Percentiles rank a stretch among this genome's conserved stretches.
phyloP scores from a whole-genome alignment of 2,797 vertebrate genomes.

The Semaprochilodus insignis region DNA sequence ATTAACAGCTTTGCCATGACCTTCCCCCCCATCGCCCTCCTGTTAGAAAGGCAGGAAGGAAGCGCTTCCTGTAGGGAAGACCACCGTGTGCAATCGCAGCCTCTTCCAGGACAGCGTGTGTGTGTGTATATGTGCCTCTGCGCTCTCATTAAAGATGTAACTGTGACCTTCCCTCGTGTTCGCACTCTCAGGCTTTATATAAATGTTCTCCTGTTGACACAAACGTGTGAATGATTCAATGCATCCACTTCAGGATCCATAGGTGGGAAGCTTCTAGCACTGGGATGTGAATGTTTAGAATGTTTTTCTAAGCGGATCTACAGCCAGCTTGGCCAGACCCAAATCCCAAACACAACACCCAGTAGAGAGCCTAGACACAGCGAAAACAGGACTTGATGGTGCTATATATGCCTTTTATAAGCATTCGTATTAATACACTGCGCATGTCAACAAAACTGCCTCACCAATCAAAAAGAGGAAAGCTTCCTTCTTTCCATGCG shows the following conservation, averaged over 20 bases:
- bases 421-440: too few species aligned
- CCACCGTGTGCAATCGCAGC: conserved; percentile 20
- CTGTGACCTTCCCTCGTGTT: conserved; percentile 56
- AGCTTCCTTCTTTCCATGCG: too few species aligned
- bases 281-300: neutral
- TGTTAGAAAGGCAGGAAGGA: conserved; percentile 7
- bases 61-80: conserved; percentile 30
- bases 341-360: neutral
- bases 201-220: conserved; percentile 53
- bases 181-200: conserved; percentile 44
- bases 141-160: conserved; percentile 62
- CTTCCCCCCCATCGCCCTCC: neutral
- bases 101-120: conserved; percentile 39
- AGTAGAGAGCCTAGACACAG: neutral
- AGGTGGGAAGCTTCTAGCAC: conserved; percentile 6
- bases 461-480: neutral
- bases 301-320: neutral
- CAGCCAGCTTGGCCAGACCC: conserved; percentile 3
- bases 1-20: conserved; percentile 17
- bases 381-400: neutral
- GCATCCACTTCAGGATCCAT: conserved; percentile 16
- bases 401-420: neutral
- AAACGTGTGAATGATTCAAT: conserved; percentile 40
- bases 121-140: conserved; percentile 29
- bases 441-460: neutral